These are phyloP conservation scores for Melanophora roralis DNA, from an alignment of 2,888 invertebrate genomes.

Conservation along the genomic window DNA sequence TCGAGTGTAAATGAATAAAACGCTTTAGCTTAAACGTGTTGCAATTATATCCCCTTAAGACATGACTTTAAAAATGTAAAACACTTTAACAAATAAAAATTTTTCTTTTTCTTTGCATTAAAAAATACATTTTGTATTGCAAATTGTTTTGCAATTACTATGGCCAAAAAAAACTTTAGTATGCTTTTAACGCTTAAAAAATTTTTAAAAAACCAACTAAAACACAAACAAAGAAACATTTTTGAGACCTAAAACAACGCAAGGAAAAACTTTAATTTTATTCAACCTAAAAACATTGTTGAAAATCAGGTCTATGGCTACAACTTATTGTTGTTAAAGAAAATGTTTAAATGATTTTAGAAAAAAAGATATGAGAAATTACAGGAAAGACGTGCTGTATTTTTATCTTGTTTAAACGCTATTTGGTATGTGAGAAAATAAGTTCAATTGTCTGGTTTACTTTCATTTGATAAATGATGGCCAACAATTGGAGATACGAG, in stretches of 20 bases:
- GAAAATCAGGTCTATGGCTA: background rate
- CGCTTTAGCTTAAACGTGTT: background rate
- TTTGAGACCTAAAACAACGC: background rate
- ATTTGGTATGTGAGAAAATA: slow-evolving; percentile 56
- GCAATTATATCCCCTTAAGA: slow-evolving; percentile 49
- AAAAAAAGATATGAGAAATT: background rate
- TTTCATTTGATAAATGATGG: slow-evolving; percentile 56
- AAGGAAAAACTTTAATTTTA: slow-evolving; percentile 23
- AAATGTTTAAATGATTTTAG: background rate
- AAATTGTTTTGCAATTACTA: slow-evolving; percentile 42
- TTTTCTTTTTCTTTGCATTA: background rate
- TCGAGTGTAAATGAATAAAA: background rate
- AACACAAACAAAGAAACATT: background rate
- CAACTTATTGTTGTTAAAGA: background rate
- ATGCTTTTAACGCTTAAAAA: slow-evolving; percentile 56
- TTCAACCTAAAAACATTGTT: slow-evolving; percentile 25
- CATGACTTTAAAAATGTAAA: slow-evolving; percentile 16
- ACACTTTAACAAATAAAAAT: slow-evolving; percentile 13
- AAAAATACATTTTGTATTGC: slow-evolving; percentile 16
- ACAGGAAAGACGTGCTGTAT: slow-evolving; percentile 12
- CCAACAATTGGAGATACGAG: slow-evolving; percentile 24
- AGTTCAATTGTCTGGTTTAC: slow-evolving; percentile 55
- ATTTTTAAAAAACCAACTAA: background rate
- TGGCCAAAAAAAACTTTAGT: slow-evolving; percentile 11
- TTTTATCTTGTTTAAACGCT: slow-evolving; percentile 38